Conservation (phyloP, 2,797 vertebrate species). For the Loriculus beryllinus region DNA sequence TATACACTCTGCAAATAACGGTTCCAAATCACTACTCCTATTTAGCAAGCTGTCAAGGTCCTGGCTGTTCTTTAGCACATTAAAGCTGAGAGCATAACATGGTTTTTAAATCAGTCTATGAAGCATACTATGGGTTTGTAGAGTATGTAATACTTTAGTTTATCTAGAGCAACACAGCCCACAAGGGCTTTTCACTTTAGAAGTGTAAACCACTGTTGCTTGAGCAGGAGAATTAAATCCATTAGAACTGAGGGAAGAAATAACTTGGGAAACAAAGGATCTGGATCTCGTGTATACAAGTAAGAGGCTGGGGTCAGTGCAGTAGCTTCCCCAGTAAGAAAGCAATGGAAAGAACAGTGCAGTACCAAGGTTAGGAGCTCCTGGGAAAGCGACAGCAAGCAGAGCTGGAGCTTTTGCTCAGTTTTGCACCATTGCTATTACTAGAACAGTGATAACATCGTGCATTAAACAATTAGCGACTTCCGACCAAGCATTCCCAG, state of each 20-base stretch:
- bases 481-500: not conserved
- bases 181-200: not conserved
- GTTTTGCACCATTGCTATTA: not conserved
- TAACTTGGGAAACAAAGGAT: not conserved
- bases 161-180: not conserved
- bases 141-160: not conserved
- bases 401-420: not conserved
- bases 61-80: constrained; percentile 1
- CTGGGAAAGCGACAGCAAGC: not conserved
- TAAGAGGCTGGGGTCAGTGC: not conserved
- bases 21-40: constrained; percentile 7
- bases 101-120: not conserved
- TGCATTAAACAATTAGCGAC: not conserved
- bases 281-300: rapidly evolving
- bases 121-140: not conserved
- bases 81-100: not conserved
- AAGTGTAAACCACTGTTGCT: not conserved
- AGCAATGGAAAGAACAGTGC: not conserved
- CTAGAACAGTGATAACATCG: not conserved
- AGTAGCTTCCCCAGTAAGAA: not conserved
- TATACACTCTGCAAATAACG: not conserved
- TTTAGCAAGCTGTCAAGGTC: constrained; percentile 1
- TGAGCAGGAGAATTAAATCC: not conserved
- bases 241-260: not conserved
- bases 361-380: not conserved